Percentiles rank a stretch among this genome's conserved stretches.
Conservation (phyloP, 2,888 invertebrate species). For the Calephelis perditalis region DNA sequence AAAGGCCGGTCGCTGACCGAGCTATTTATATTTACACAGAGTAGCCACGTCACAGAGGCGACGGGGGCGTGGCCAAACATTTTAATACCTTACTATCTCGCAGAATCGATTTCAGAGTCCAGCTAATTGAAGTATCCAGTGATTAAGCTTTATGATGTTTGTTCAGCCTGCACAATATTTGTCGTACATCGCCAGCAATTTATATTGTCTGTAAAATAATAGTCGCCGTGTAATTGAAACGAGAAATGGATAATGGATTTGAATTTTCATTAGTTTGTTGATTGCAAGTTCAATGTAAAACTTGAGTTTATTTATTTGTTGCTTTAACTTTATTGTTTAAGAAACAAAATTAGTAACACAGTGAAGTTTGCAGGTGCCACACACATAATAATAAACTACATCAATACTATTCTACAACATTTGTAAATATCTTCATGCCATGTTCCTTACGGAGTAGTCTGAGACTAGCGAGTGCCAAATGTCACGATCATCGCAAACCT, state of each 20-base stretch:
- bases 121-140: slow-evolving; percentile 27
- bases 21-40: slow-evolving; percentile 59
- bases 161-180: slow-evolving; percentile 12
- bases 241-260: slow-evolving; percentile 2
- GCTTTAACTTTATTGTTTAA: too few relatives aligned
- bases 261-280: slow-evolving; percentile 5
- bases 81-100: slow-evolving; percentile 19
- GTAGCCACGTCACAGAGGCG: slow-evolving; percentile 38
- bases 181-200: slow-evolving; percentile 8
- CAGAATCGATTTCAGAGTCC: slow-evolving; percentile 26
- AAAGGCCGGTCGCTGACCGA: slow-evolving; percentile 71
- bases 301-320: too few relatives aligned
- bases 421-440: too few relatives aligned
- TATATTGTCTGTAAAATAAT: slow-evolving; percentile 17
- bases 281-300: background rate
- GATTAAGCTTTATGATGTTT: slow-evolving; percentile 21
- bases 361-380: too few relatives aligned
- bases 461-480: too few relatives aligned
- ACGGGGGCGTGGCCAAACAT: slow-evolving; percentile 36
- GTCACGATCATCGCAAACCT: too few relatives aligned
- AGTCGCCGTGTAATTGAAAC: slow-evolving; percentile 11
- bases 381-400: too few relatives aligned
- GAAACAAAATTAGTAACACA: too few relatives aligned
- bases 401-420: too few relatives aligned
- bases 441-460: too few relatives aligned